Conservation (phyloP, 2,888 invertebrate species). For the Creontiades dilutus region DNA sequence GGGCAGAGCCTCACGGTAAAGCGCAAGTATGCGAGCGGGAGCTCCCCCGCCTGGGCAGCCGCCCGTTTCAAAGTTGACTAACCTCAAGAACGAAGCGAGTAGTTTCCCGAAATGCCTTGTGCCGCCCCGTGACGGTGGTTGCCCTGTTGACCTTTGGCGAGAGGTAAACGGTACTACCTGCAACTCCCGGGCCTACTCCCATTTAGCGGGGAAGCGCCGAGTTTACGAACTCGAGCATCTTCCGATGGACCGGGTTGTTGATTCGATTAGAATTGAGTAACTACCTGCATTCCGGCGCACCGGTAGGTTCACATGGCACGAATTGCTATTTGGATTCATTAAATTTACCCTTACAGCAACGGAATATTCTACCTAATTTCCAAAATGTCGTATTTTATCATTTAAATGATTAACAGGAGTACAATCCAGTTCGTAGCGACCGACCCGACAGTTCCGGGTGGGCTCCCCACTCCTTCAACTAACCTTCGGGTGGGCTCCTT, state of each 20-base stretch:
- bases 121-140: constrained; percentile 43
- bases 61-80: constrained; percentile 40
- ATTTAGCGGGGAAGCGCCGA: not conserved
- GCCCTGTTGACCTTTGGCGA: constrained; percentile 54
- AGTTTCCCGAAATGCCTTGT: constrained; percentile 42
- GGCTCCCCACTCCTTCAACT: too few species aligned
- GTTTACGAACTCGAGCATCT: constrained; percentile 21
- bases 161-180: constrained; percentile 40
- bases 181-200: constrained; percentile 34
- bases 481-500: too few species aligned
- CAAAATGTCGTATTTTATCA: too few species aligned
- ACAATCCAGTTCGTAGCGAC: too few species aligned
- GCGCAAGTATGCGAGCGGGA: constrained; percentile 36
- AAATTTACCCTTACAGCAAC: too few species aligned
- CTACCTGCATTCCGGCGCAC: too few species aligned
- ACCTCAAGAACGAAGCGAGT: constrained; percentile 25
- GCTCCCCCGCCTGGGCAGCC: constrained; percentile 10
- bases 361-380: too few species aligned
- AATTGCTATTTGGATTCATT: too few species aligned
- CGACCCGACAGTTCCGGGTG: too few species aligned
- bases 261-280: not conserved
- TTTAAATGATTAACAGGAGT: too few species aligned
- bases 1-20: not conserved
- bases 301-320: too few species aligned
- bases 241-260: not conserved